Percentiles rank a stretch among this genome's conserved stretches.
Conservation (phyloP, 2,888 invertebrate species). For the Pocota personata region DNA sequence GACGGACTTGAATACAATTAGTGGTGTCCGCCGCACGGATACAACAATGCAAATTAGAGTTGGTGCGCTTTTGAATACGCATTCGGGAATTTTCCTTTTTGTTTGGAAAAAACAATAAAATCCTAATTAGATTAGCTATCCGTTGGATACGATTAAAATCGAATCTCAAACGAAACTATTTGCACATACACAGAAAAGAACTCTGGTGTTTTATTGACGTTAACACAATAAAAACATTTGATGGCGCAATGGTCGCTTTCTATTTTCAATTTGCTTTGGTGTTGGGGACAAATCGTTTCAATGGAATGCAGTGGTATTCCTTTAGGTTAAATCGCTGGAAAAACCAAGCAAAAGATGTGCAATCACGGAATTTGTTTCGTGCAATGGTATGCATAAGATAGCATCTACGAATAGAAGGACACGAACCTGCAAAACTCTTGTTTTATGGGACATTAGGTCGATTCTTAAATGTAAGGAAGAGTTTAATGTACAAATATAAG, state of each 20-base stretch:
- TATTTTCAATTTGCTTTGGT: slow-evolving; percentile 9
- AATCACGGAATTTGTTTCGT: slow-evolving; percentile 20
- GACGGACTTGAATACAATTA: not conserved
- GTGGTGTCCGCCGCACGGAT: not conserved
- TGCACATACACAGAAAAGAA: slow-evolving; percentile 1
- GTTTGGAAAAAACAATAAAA: slow-evolving; percentile 22
- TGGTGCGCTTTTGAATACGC: too few relatives aligned
- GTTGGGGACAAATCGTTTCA: slow-evolving; percentile 41
- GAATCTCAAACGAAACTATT: slow-evolving; percentile 31
- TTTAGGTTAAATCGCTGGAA: slow-evolving; percentile 47
- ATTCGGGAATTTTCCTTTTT: too few relatives aligned
- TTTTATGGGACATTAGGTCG: not conserved
- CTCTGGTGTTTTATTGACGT: too few relatives aligned
- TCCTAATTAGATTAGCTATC: slow-evolving; percentile 45
- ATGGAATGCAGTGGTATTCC: slow-evolving; percentile 41
- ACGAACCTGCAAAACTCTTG: not conserved
- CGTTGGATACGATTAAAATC: slow-evolving; percentile 28
- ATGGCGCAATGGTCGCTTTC: not conserved
- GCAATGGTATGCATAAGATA: not conserved
- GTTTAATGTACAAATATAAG: not conserved
- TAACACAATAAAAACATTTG: not conserved
- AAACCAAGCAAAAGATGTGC: slow-evolving; percentile 24
- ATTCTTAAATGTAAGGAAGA: not conserved
- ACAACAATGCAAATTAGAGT: slow-evolving; percentile 35
- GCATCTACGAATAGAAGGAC: not conserved